These are phyloP conservation scores for Coelogynopora nodosa DNA, from an alignment of 2,888 invertebrate genomes.

Conservation along the genomic window DNA sequence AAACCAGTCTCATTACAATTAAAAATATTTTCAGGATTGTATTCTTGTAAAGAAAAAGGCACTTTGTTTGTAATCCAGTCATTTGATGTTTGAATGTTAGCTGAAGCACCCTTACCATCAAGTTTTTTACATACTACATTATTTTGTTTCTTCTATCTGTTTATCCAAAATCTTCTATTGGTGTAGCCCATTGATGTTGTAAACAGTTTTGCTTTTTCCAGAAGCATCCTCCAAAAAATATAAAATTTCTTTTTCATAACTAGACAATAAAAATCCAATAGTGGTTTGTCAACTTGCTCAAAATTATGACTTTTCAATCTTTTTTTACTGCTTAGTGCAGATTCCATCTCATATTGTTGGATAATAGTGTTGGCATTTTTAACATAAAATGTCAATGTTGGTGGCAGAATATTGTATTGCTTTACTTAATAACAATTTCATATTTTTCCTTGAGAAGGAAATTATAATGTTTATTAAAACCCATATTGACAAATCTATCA, in stretches of 20 bases:
- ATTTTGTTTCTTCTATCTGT: constrained; percentile 8
- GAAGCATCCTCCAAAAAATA: neutral
- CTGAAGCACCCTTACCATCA: constrained; percentile 23
- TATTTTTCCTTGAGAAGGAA: neutral
- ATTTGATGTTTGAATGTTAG: constrained; percentile 10
- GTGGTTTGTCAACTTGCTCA: constrained; percentile 20
- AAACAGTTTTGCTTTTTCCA: constrained; percentile 31
- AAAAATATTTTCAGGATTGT: constrained; percentile 16
- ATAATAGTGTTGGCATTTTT: neutral
- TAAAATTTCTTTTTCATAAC: neutral
- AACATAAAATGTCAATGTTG: neutral
- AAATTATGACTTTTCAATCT: constrained; percentile 13
- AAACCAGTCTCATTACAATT: constrained; percentile 13
- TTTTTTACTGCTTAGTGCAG: neutral
- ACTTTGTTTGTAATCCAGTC: constrained; percentile 24
- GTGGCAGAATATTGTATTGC: neutral
- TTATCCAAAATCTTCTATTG: constrained; percentile 5
- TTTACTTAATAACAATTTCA: neutral
- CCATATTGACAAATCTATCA: neutral
- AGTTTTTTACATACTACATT: constrained; percentile 14
- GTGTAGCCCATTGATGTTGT: neutral
- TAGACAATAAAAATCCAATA: constrained; percentile 15
- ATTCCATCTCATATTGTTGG: constrained; percentile 8
- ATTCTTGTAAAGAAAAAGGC: constrained; percentile 8
- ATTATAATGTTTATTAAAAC: neutral